Conservation (phyloP, 2,113 vertebrate species). For the Piprites chloris region DNA sequence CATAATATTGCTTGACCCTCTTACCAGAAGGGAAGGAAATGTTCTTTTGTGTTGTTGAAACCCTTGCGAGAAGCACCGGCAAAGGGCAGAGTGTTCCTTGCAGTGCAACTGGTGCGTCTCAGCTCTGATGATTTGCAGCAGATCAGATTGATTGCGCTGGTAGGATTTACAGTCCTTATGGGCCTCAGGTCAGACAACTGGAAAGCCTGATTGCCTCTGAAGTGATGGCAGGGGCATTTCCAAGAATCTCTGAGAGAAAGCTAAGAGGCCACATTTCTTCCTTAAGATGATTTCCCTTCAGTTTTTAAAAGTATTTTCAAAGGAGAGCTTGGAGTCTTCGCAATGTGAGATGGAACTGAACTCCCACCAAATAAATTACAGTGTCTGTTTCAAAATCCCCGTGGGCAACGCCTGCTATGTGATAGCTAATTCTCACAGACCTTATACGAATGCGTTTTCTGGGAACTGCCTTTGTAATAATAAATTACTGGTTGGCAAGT, state of each 20-base stretch:
- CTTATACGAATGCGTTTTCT: neutral
- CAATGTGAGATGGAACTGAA: neutral
- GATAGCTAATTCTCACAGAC: conserved; percentile 22
- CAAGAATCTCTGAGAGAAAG: neutral
- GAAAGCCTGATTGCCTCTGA: neutral
- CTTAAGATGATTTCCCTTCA: neutral
- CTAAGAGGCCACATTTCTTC: neutral
- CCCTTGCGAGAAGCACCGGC: neutral
- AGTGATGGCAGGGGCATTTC: neutral
- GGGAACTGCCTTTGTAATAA: conserved; percentile 37
- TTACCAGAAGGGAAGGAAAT: neutral
- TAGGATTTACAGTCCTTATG: conserved; percentile 2
- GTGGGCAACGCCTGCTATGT: neutral
- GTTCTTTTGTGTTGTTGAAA: neutral
- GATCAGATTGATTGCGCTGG: neutral
- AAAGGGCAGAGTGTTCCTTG: neutral
- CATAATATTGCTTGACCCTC: neutral
- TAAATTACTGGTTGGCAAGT: conserved; percentile 30
- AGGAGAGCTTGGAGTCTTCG: neutral
- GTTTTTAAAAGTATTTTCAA: neutral
- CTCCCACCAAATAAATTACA: conserved; percentile 32
- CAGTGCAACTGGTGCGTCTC: neutral
- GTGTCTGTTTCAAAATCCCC: neutral
- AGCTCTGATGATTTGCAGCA: neutral
- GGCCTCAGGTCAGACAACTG: conserved; percentile 10